A percentile compares a stretch with the other conserved stretches of the same genome.
These are phyloP conservation scores for Acanthosoma haemorrhoidale DNA, from an alignment of 2,888 invertebrate genomes.

Conservation along the genomic window DNA sequence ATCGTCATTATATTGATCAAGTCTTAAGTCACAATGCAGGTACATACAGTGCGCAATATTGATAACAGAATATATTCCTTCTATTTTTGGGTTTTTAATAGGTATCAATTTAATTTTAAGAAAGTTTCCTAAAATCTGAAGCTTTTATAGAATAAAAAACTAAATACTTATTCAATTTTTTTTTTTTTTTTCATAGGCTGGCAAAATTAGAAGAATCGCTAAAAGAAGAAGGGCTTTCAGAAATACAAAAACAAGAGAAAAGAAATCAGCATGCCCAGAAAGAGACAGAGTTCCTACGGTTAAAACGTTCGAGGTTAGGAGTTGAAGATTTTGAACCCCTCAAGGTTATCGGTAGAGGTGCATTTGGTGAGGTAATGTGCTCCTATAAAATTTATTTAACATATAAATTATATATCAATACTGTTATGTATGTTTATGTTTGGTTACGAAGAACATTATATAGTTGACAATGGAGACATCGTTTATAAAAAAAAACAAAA, in stretches of 20 bases:
- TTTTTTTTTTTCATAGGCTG: conserved; percentile 53
- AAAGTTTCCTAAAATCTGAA: too few relatives aligned
- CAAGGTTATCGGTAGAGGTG: conserved; percentile 84
- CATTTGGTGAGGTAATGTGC: conserved; percentile 67
- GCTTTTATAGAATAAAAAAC: neutral
- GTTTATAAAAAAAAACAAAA: too few relatives aligned
- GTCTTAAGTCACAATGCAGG: too few relatives aligned
- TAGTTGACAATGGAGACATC: too few relatives aligned
- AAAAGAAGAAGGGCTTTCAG: conserved; percentile 89
- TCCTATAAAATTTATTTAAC: neutral
- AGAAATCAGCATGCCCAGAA: conserved; percentile 94
- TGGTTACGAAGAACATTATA: too few relatives aligned
- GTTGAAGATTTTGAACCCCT: conserved; percentile 98
- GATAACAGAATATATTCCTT: too few relatives aligned
- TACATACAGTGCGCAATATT: too few relatives aligned
- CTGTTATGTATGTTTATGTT: too few relatives aligned
- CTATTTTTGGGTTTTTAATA: too few relatives aligned
- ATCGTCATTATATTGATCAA: too few relatives aligned
- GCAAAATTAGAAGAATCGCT: conserved; percentile 93
- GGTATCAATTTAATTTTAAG: too few relatives aligned
- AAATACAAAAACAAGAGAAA: conserved; percentile 90
- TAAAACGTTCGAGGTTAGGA: conserved; percentile 90
- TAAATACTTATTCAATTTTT: conserved; percentile 17
- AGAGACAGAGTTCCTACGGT: conserved; percentile 95
- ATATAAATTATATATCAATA: neutral